These are phyloP conservation scores for Oryzias dopingdopingensis DNA, from an alignment of 2,797 vertebrate genomes.

Conservation along the genomic window DNA sequence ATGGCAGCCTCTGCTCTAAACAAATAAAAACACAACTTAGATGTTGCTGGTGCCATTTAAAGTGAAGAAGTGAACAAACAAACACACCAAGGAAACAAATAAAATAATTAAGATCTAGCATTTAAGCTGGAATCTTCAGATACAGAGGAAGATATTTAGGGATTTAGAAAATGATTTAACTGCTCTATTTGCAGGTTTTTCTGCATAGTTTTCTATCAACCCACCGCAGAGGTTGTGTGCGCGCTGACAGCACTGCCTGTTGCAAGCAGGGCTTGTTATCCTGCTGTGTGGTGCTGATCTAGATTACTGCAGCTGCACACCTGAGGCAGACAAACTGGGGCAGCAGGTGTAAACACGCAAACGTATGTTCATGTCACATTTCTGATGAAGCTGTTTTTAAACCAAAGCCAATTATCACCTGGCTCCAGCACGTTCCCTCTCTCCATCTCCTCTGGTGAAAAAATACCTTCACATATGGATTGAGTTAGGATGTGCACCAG, in stretches of 20 bases:
- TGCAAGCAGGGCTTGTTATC: conserved; percentile 27
- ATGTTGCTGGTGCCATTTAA: too few species aligned
- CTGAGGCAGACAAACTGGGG: conserved; percentile 25
- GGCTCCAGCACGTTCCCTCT: background rate
- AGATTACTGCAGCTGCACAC: conserved; percentile 24
- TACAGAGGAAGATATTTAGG: too few species aligned
- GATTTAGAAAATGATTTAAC: too few species aligned
- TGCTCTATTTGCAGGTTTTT: too few species aligned
- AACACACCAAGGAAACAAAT: too few species aligned
- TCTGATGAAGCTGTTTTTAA: background rate
- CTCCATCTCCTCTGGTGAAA: background rate
- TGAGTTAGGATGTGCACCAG: background rate
- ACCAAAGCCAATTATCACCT: background rate
- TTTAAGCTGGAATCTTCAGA: too few species aligned
- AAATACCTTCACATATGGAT: background rate
- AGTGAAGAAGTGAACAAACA: too few species aligned
- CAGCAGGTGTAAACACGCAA: conserved; percentile 25
- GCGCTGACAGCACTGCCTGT: conserved; percentile 14
- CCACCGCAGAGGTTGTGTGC: conserved; percentile 16
- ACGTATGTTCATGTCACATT: background rate
- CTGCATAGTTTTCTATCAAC: conserved; percentile 24
- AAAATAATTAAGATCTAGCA: too few species aligned
- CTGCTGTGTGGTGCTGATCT: background rate
- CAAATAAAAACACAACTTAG: too few species aligned
- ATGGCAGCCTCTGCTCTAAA: too few species aligned